Evolutionary conservation across 1,140 invertebrate species (phyloP).

Genomic region (Penaeus vannamei): DNA sequence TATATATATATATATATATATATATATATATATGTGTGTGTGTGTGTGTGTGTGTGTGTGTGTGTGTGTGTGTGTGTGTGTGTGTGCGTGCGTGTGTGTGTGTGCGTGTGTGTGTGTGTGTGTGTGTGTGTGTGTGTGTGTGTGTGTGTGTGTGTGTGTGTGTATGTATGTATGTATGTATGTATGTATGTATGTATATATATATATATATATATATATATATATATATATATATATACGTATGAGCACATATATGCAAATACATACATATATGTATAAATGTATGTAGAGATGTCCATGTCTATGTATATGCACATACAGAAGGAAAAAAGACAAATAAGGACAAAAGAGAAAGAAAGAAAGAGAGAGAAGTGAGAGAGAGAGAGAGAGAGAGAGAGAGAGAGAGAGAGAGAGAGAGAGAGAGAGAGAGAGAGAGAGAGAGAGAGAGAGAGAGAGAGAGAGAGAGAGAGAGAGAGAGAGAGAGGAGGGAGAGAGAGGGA

Average conservation of each 20-base stretch:
- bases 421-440: background rate
- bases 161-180: background rate
- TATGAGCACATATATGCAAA: no score
- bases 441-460: no score
- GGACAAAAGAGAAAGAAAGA: background rate
- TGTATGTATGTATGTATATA: no score
- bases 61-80: constrained; percentile 19
- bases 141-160: background rate
- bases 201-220: no score
- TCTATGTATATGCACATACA: background rate
- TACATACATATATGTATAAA: no score
- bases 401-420: background rate
- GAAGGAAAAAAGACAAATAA: background rate
- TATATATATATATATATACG: no score
- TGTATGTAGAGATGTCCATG: no score
- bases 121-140: background rate
- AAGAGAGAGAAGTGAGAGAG: background rate
- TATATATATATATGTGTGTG: background rate
- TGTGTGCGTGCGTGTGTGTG: constrained; percentile 4
- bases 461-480: background rate
- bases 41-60: constrained; percentile 12
- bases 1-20: background rate
- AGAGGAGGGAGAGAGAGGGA: background rate
- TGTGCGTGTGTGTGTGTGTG: background rate
- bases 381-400: background rate